Conservation (phyloP, 2,888 invertebrate genomes). For the Acleris sparsana region DNA sequence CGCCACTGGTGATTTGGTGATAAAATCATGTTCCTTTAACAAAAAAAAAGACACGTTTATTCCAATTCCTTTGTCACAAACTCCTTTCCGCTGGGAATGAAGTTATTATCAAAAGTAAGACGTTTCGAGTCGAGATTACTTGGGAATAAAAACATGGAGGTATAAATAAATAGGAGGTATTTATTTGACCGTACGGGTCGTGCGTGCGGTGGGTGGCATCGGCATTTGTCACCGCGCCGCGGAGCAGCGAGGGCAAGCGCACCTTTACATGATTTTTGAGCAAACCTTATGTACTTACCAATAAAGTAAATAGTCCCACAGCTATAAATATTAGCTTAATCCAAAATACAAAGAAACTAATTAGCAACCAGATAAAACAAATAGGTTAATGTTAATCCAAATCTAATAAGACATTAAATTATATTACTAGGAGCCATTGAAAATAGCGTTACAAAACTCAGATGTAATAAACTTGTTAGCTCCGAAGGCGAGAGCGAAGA, state of each 20-base stretch:
- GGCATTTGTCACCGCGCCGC: conserved; percentile 71
- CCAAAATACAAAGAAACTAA: too few species aligned
- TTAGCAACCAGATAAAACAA: too few species aligned
- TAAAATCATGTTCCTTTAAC: too few species aligned
- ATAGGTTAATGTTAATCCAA: too few species aligned
- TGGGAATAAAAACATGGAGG: conserved; percentile 60
- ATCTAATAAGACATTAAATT: too few species aligned
- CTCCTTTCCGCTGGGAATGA: conserved; percentile 31
- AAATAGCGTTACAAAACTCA: too few species aligned
- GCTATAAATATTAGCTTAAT: too few species aligned
- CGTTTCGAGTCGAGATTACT: conserved; percentile 48
- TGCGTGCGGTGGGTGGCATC: conserved; percentile 77
- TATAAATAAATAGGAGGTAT: conserved; percentile 60
- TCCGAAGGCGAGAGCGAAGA: too few species aligned
- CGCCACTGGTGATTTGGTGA: too few species aligned
- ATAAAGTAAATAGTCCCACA: too few species aligned
- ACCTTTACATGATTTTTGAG: conserved; percentile 8
- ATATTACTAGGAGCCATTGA: too few species aligned
- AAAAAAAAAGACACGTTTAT: conserved; percentile 3
- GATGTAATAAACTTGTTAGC: too few species aligned
- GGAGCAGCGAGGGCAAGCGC: conserved; percentile 41
- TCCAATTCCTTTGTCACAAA: conserved; percentile 18
- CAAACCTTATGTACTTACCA: conserved; percentile 6
- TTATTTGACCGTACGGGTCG: conserved; percentile 68
- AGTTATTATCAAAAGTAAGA: conserved; percentile 42